These are phyloP conservation scores for Smutsia temminckii DNA, from an alignment of 2,797 vertebrate genomes.

Conservation along the genomic window DNA sequence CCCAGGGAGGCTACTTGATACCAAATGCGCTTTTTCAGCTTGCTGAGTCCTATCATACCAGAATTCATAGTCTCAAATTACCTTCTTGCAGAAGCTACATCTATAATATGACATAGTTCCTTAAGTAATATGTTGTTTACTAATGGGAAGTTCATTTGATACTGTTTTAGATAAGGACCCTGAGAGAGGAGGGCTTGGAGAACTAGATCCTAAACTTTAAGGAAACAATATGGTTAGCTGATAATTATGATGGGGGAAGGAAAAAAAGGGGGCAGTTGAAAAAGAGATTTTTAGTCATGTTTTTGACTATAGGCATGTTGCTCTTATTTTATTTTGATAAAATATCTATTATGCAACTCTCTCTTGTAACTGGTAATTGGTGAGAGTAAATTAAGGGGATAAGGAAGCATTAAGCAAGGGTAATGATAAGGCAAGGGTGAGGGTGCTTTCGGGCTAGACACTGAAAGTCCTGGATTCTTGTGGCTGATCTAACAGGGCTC, in stretches of 20 bases:
- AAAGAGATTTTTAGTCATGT: neutral
- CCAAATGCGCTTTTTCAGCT: neutral
- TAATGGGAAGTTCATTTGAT: neutral
- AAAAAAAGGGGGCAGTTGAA: neutral
- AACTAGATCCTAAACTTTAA: neutral
- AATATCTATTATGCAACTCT: neutral
- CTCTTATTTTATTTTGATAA: neutral
- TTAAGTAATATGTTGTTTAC: neutral
- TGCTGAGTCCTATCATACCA: neutral
- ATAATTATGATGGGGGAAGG: neutral
- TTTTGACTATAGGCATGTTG: neutral
- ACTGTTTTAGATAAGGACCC: neutral
- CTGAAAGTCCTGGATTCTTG: neutral
- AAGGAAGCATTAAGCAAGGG: neutral
- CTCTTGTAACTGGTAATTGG: neutral
- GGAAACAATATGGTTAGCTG: neutral
- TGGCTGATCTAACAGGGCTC: neutral
- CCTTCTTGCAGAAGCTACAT: neutral
- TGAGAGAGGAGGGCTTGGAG: neutral
- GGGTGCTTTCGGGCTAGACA: neutral
- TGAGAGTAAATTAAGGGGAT: neutral
- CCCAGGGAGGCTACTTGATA: neutral
- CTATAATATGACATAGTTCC: neutral
- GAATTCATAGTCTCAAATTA: constrained; percentile 7
- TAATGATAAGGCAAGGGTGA: neutral